phyloP scores from a whole-genome alignment of 1,140 invertebrate genomes.

The Papilio aristodemus region DNA sequence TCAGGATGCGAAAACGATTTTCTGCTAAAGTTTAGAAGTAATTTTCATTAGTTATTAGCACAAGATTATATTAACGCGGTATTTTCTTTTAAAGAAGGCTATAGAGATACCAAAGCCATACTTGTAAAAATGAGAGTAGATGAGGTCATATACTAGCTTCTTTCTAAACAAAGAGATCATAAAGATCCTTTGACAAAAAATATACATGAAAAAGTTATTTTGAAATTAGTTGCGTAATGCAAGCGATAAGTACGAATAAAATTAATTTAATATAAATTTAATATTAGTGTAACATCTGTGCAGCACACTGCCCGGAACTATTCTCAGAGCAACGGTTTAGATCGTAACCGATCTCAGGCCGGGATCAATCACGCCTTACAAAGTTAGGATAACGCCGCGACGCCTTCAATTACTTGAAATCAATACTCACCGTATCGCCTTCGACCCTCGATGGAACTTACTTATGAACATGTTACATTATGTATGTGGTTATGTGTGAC shows the following conservation, averaged over 20 bases:
- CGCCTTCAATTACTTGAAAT: slow-evolving; percentile 32
- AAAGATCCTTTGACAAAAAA: no score
- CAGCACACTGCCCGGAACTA: background rate
- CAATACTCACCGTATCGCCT: slow-evolving; percentile 20
- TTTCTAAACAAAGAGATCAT: no score
- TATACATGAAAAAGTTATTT: no score
- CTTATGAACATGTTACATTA: background rate
- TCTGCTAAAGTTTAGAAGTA: slow-evolving; percentile 3
- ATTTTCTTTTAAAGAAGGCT: no score
- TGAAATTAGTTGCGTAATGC: no score
- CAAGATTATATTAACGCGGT: background rate
- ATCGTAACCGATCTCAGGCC: slow-evolving; percentile 23
- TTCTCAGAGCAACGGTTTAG: slow-evolving; percentile 12
- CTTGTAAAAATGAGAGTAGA: no score
- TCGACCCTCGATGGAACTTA: background rate
- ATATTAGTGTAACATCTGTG: slow-evolving; percentile 14
- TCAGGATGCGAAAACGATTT: background rate
- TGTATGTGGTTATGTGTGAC: background rate
- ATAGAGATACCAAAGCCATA: no score
- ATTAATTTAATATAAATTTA: background rate
- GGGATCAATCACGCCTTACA: slow-evolving; percentile 33
- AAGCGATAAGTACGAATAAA: background rate
- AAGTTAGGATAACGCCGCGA: slow-evolving; percentile 26
- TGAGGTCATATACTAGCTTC: no score
- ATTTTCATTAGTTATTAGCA: background rate